phyloP scores from a whole-genome alignment of 1,140 invertebrate species.

The Lamellibrachia luymesi region DNA sequence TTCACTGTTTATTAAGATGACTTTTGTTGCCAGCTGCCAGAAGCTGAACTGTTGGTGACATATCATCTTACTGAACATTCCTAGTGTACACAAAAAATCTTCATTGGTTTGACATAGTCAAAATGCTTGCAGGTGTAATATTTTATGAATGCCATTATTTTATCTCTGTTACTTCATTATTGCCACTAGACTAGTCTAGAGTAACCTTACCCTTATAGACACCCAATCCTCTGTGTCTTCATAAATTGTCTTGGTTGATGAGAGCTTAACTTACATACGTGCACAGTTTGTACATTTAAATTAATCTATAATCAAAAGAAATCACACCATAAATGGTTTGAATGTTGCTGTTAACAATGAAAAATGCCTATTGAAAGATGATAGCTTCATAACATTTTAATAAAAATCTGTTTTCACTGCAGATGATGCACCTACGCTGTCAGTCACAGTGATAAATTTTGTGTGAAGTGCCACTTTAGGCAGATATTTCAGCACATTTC shows the following conservation, averaged over 20 bases:
- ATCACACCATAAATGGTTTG: no score
- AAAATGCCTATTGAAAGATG: neutral
- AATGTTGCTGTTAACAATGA: no score
- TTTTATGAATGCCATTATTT: neutral
- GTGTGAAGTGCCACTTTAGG: neutral
- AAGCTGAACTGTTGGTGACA: neutral
- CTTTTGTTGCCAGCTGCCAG: neutral
- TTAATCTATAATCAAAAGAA: neutral
- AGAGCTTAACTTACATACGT: neutral
- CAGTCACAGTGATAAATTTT: neutral
- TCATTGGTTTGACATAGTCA: neutral
- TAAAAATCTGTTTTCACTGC: neutral
- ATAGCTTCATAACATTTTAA: neutral
- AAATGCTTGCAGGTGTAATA: neutral
- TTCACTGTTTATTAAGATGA: neutral
- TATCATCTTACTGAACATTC: neutral
- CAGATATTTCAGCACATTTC: neutral
- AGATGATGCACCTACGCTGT: neutral
- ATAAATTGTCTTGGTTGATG: neutral
- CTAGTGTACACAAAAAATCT: neutral
- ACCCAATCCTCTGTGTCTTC: neutral
- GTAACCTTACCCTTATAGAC: neutral
- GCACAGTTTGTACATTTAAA: neutral
- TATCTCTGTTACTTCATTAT: neutral
- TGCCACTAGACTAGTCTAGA: neutral